phyloP scores from a whole-genome alignment of 2,888 invertebrate genomes.

The Cataglyphis cursor region DNA sequence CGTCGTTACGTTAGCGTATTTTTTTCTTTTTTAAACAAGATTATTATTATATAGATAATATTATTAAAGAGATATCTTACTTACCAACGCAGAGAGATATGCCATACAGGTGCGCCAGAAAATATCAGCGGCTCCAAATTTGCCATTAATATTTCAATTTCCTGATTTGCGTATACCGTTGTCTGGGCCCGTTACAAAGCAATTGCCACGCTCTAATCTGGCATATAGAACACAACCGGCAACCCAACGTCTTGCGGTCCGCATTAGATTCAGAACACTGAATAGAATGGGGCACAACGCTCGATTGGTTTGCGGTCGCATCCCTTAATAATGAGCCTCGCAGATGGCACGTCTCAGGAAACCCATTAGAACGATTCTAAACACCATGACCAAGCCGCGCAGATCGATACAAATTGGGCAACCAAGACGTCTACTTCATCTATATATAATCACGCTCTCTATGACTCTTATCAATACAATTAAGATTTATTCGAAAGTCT shows the following conservation, averaged over 20 bases:
- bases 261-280: slow-evolving; percentile 74
- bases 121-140: not conserved
- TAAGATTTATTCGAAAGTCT: not conserved
- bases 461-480: not conserved
- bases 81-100: not conserved
- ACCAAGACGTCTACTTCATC: not conserved
- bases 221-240: slow-evolving; percentile 48
- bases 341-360: slow-evolving; percentile 86
- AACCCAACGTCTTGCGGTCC: slow-evolving; percentile 81
- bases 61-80: not conserved
- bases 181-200: slow-evolving; percentile 52
- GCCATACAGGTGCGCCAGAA: not conserved
- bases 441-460: not conserved
- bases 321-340: slow-evolving; percentile 86
- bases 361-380: slow-evolving; percentile 84
- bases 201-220: slow-evolving; percentile 69
- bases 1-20: not conserved
- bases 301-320: slow-evolving; percentile 86
- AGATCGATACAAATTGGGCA: slow-evolving; percentile 69
- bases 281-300: slow-evolving; percentile 78
- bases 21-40: slow-evolving; percentile 1
- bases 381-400: slow-evolving; percentile 69
- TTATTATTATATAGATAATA: not conserved
- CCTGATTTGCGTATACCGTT: slow-evolving; percentile 28
- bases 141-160: slow-evolving; percentile 43